Evolutionary conservation across 2,797 vertebrate species (phyloP).

Genomic region (Clarias platycephalus): DNA sequence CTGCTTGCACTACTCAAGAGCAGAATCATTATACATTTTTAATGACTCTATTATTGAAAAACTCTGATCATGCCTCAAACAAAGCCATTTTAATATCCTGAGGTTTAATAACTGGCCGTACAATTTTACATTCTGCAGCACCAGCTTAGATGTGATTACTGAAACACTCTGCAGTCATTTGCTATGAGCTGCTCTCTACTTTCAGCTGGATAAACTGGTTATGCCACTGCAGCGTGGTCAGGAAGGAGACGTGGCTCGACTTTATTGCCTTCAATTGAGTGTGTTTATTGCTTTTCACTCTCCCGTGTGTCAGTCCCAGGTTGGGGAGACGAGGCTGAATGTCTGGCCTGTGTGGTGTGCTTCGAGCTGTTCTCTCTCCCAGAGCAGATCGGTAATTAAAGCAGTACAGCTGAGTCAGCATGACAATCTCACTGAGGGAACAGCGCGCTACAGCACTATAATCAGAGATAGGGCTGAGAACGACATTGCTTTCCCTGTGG

Average conservation of each 20-base stretch:
- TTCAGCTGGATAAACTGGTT: conserved; percentile 74
- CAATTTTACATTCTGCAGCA: conserved; percentile 30
- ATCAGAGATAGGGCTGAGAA: conserved; percentile 28
- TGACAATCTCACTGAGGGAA: conserved; percentile 34
- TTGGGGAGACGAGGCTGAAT: conserved; percentile 67
- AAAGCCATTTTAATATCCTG: conserved; percentile 65
- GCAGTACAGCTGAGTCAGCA: conserved; percentile 74
- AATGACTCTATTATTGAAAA: conserved; percentile 77
- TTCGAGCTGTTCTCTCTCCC: conserved; percentile 55
- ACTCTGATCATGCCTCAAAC: conserved; percentile 70
- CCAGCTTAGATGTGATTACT: conserved; percentile 69
- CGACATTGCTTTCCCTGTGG: conserved; percentile 20
- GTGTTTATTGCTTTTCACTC: conserved; percentile 73
- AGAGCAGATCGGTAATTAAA: conserved; percentile 73
- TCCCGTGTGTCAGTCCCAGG: conserved; percentile 58
- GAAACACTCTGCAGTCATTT: conserved; percentile 63
- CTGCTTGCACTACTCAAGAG: conserved; percentile 26
- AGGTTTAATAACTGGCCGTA: conserved; percentile 60
- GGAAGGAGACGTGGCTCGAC: conserved; percentile 71
- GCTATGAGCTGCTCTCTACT: conserved; percentile 70
- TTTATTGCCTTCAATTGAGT: conserved; percentile 74
- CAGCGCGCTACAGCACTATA: conserved; percentile 20
- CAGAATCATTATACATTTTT: conserved; percentile 73
- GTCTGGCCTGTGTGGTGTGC: conserved; percentile 32
- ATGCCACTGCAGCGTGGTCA: conserved; percentile 63